These are phyloP conservation scores for Dendrolimus punctatus DNA, from an alignment of 1,140 invertebrate genomes.

Conservation along the genomic window DNA sequence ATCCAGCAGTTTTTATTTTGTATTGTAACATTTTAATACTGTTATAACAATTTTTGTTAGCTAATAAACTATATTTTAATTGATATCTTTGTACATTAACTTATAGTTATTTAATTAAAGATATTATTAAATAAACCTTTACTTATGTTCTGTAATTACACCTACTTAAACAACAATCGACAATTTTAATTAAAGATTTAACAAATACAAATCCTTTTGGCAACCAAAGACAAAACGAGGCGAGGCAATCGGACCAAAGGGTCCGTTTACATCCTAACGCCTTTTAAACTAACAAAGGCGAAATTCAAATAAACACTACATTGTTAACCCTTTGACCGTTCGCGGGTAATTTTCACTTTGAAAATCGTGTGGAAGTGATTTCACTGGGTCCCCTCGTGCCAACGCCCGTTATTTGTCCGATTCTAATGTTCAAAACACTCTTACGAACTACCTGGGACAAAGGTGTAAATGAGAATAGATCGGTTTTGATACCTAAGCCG, in stretches of 20 bases:
- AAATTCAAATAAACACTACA: slow-evolving; percentile 68
- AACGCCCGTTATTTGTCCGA: slow-evolving; percentile 17
- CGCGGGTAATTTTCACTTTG: slow-evolving; percentile 62
- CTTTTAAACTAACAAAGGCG: slow-evolving; percentile 67
- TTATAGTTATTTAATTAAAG: too few relatives aligned
- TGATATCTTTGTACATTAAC: too few relatives aligned
- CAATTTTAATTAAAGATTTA: neutral
- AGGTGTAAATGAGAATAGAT: neutral
- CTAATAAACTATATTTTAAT: too few relatives aligned
- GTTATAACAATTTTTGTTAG: too few relatives aligned
- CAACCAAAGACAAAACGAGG: slow-evolving; percentile 28
- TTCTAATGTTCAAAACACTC: neutral
- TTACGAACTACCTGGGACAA: neutral
- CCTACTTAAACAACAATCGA: too few relatives aligned
- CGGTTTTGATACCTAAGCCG: neutral
- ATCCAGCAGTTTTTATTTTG: too few relatives aligned
- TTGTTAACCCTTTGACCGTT: slow-evolving; percentile 67
- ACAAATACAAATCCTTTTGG: slow-evolving; percentile 13
- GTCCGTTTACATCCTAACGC: slow-evolving; percentile 62
- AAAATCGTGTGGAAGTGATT: slow-evolving; percentile 65
- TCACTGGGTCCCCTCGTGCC: slow-evolving; percentile 32
- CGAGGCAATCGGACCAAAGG: slow-evolving; percentile 56
- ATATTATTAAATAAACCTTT: too few relatives aligned
- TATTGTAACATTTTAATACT: too few relatives aligned
- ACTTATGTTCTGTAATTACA: too few relatives aligned